Evolutionary conservation across 2,797 vertebrate species (phyloP).

Genomic region (Discoglossus pictus): DNA sequence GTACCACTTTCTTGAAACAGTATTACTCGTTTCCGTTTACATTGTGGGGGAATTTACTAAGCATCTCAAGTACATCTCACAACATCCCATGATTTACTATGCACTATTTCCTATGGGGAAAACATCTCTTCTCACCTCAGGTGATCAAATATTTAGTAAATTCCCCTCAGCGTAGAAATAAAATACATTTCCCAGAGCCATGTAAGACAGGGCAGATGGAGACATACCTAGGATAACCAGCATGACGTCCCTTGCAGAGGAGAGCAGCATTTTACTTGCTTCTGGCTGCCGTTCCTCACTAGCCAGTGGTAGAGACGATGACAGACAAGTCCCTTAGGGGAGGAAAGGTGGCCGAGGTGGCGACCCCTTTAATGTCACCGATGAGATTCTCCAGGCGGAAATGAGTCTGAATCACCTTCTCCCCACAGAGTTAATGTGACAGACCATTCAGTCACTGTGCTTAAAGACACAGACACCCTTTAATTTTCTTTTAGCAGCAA

Average conservation of each 20-base stretch:
- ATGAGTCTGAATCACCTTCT: conserved; percentile 22
- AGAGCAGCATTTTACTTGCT: conserved; percentile 23
- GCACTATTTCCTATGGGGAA: too few relatives aligned
- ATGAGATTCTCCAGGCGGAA: conserved; percentile 18
- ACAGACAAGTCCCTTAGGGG: conserved; percentile 3
- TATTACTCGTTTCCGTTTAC: too few relatives aligned
- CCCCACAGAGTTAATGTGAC: conserved; percentile 5
- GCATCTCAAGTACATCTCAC: too few relatives aligned
- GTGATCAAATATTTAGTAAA: too few relatives aligned
- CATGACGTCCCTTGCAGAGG: conserved; percentile 33
- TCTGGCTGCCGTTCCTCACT: background rate
- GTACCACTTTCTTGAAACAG: too few relatives aligned
- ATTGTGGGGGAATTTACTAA: too few relatives aligned
- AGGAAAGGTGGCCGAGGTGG: background rate
- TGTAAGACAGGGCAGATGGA: background rate
- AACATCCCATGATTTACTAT: too few relatives aligned
- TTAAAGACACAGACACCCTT: conserved; percentile 10
- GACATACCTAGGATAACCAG: conserved; percentile 44
- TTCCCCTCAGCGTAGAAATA: too few relatives aligned
- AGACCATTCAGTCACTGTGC: conserved; percentile 4
- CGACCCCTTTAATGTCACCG: conserved; percentile 11
- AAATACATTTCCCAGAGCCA: conserved; percentile 1
- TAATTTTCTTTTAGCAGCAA: too few relatives aligned
- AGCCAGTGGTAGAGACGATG: background rate
- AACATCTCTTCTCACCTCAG: too few relatives aligned